Evolutionary conservation across 2,113 vertebrate genomes (phyloP).

Genomic region (Melanerpes formicivorus): DNA sequence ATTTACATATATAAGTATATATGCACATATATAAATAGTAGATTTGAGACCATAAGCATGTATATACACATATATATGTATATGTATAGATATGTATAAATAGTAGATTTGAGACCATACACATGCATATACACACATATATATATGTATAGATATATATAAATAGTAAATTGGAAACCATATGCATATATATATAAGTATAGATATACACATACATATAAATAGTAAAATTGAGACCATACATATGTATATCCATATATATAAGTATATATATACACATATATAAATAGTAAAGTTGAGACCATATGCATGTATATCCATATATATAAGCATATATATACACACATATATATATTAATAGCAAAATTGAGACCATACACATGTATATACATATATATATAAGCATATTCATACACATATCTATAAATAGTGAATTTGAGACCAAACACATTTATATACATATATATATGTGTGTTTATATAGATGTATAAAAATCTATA

Average conservation of each 20-base stretch:
- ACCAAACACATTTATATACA: background rate
- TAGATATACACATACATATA: background rate
- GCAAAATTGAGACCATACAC: background rate
- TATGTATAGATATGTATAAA: background rate
- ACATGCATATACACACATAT: background rate
- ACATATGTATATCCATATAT: background rate
- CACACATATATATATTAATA: background rate
- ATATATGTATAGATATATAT: background rate
- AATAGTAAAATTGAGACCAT: conserved; percentile 1
- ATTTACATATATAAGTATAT: background rate
- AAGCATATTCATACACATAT: background rate
- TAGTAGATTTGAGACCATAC: background rate
- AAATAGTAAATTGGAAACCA: conserved; percentile 1
- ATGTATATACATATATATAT: background rate
- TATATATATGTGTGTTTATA: background rate
- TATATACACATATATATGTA: background rate
- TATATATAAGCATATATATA: background rate
- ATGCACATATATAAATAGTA: background rate
- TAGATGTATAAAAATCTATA: background rate
- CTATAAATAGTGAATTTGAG: background rate
- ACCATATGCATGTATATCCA: background rate
- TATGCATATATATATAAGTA: background rate
- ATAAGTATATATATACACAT: background rate
- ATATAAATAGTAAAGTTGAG: background rate
- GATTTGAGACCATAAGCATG: background rate